Conservation (phyloP, 2,113 vertebrate species). For the Ailuropoda melanoleuca region DNA sequence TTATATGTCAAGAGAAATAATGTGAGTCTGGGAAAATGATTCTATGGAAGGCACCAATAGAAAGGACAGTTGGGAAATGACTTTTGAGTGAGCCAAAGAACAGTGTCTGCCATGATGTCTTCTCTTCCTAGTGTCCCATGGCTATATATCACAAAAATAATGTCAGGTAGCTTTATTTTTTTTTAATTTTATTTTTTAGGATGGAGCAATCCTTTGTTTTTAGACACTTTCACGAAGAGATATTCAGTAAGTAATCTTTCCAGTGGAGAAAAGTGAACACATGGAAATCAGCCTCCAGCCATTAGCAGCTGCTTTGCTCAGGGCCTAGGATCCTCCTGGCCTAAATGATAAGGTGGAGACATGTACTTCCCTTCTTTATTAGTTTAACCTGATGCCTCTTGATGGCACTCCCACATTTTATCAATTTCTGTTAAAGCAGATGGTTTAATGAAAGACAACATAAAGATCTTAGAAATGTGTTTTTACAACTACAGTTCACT, state of each 20-base stretch:
- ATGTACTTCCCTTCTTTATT: slow-evolving; percentile 91
- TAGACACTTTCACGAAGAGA: neutral
- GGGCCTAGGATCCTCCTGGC: slow-evolving; percentile 76
- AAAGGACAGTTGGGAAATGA: neutral
- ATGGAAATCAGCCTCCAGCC: neutral
- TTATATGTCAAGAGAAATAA: neutral
- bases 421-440: slow-evolving; percentile 48
- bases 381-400: slow-evolving; percentile 88
- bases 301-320: slow-evolving; percentile 64
- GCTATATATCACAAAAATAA: neutral
- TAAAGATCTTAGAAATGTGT: neutral
- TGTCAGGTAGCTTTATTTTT: neutral
- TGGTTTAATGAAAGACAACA: neutral
- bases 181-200: neutral
- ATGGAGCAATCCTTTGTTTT: slow-evolving; percentile 37
- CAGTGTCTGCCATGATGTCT: neutral
- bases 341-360: slow-evolving; percentile 84
- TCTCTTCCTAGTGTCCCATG: neutral
- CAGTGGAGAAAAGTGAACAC: neutral
- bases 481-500: neutral
- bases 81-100: neutral
- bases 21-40: neutral
- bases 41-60: neutral
- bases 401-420: slow-evolving; percentile 63
- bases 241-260: neutral